Base-by-base conservation (phyloP, 30 jellyfish, hydroid and myxozoan species). In the Calvadosia cruxmelitensis region DNA sequence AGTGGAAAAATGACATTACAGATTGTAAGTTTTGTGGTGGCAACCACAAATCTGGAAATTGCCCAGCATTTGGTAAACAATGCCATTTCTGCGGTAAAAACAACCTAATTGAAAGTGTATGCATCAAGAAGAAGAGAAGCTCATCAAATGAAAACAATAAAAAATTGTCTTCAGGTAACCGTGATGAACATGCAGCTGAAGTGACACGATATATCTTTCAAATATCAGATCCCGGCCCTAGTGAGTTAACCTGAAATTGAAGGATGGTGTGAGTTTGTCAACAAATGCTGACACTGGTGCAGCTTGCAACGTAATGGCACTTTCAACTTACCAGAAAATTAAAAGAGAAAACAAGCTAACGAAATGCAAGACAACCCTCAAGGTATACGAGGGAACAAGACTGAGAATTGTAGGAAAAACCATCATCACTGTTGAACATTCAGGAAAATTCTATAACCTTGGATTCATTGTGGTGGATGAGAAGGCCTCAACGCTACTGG, bases 221-320 rank as follows among this genome's bases (percentile, higher is more conserved):
- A n/a, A n/a, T n/a, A n/a, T n/a, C n/a, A n/a, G n/a, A n/a, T n/a
- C n/a, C n/a, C n/a, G n/a, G n/a, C n/a, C n/a, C n/a, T n/a, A n/a
- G n/a, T n/a, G n/a, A n/a, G n/a, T n/a, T n/a, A n/a, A n/a, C n/a
- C n/a, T n/a, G n/a, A n/a, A n/a, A n/a, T n/a, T n/a, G n/a, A n/a
- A 42, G 20, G 57, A 42, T 5, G 20, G 20, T 42, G 10, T 20
- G 20, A 42, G 20, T 5, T 20, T 42, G 57, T 10, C 20, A 10
- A 42, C 57, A 5, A 42, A 42, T 5, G 57, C 57, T 5, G 57
- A 42, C 57, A 42, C 57, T 42, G 57, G 57, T 42, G 57, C 57
- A 42, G 57, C 57, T 5, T 42, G 57, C 20, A 42, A 42, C 57
- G 57, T 42, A 20, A 5, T 42, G 57, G 10, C 57, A 20, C 57